Conservation (phyloP, 2,888 invertebrate species). For the Temnothorax unifasciatus region DNA sequence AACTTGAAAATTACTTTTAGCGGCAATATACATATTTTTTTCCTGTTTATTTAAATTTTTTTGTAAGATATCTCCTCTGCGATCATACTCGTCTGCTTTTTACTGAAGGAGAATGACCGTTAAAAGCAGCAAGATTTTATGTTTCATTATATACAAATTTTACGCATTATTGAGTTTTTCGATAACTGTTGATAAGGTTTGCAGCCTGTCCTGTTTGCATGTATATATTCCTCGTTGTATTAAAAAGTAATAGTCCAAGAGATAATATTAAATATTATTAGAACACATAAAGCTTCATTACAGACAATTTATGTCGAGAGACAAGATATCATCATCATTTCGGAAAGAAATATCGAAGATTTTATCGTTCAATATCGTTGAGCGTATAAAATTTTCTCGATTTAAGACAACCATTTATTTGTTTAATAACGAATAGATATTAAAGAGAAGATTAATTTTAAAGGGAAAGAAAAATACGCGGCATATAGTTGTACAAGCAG, state of each 20-base stretch:
- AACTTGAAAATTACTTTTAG: conserved; percentile 16
- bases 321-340: background rate
- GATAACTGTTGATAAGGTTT: conserved; percentile 13
- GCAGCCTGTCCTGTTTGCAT: conserved; percentile 42
- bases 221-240: background rate
- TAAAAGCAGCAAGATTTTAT: background rate
- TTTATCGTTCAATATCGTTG: background rate
- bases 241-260: background rate
- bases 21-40: background rate
- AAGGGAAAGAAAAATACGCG: background rate
- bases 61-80: background rate
- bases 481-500: background rate
- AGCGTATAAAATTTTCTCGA: background rate
- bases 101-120: background rate
- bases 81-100: conserved; percentile 23
- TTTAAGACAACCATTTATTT: background rate
- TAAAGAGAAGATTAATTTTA: conserved; percentile 1
- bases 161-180: background rate
- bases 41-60: background rate
- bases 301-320: background rate
- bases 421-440: background rate
- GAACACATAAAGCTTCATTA: background rate
- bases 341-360: conserved; percentile 1
- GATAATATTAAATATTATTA: background rate
- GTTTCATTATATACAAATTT: conserved; percentile 16